phyloP scores from a whole-genome alignment of 2,888 invertebrate species.

The Nomada hirtipes region DNA sequence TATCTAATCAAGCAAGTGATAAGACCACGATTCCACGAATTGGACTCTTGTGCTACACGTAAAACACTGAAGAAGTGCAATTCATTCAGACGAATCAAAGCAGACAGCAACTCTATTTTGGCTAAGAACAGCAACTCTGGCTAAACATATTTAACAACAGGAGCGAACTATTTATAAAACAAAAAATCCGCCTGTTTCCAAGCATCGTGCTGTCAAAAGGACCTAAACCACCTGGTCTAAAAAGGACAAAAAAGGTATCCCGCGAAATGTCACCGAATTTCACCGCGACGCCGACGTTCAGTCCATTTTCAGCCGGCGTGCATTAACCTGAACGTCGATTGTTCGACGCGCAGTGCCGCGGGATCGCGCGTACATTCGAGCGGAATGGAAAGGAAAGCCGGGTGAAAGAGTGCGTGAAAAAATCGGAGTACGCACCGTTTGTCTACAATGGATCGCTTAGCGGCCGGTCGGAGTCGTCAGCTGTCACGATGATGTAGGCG shows the following conservation, averaged over 20 bases:
- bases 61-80: too few species aligned
- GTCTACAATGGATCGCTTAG: slow-evolving; percentile 81
- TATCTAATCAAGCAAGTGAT: too few species aligned
- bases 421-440: slow-evolving; percentile 60
- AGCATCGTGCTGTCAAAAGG: not conserved
- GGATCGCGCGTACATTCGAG: slow-evolving; percentile 6
- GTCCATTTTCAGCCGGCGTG: slow-evolving; percentile 44
- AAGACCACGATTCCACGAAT: too few species aligned
- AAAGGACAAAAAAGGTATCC: slow-evolving; percentile 15
- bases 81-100: too few species aligned
- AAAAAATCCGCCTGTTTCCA: not conserved
- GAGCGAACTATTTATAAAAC: too few species aligned
- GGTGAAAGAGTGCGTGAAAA: slow-evolving; percentile 57
- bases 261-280: slow-evolving; percentile 38
- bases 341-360: slow-evolving; percentile 30
- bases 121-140: too few species aligned
- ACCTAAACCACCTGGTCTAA: not conserved
- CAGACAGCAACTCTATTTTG: too few species aligned
- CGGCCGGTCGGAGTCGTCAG: slow-evolving; percentile 77
- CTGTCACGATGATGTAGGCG: slow-evolving; percentile 75
- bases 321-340: slow-evolving; percentile 52
- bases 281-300: slow-evolving; percentile 6
- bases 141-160: too few species aligned
- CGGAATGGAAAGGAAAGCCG: slow-evolving; percentile 43
- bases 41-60: too few species aligned